These are phyloP conservation scores for Toxotes chatareus DNA, from an alignment of 2,113 vertebrate species.

Conservation along the genomic window DNA sequence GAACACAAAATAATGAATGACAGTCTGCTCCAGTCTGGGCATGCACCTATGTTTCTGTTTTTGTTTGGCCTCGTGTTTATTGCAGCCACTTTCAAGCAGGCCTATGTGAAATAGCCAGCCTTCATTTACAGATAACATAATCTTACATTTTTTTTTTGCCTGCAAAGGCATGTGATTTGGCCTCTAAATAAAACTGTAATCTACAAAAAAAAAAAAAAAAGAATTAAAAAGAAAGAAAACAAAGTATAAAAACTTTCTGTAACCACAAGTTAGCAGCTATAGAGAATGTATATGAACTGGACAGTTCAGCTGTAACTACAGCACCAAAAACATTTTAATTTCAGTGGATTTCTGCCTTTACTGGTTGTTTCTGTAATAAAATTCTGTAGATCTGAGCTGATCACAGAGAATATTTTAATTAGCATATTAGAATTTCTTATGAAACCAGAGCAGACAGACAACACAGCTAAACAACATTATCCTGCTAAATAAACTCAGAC, in stretches of 20 bases:
- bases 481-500: background rate
- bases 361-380: background rate
- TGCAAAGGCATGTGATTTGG: background rate
- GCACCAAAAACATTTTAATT: background rate
- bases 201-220: background rate
- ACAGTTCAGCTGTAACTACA: background rate
- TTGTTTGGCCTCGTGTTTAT: background rate
- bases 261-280: background rate
- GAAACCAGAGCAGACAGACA: background rate
- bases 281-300: background rate
- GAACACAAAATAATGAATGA: background rate
- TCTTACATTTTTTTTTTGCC: background rate
- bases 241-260: background rate
- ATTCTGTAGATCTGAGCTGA: background rate
- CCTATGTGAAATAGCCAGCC: background rate
- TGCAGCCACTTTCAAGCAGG: background rate
- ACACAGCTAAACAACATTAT: background rate
- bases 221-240: background rate
- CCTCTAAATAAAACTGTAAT: background rate
- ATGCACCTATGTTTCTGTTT: background rate
- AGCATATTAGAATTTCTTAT: background rate
- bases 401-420: background rate
- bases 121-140: slow-evolving; percentile 6
- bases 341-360: background rate
- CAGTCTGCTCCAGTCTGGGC: background rate